A percentile compares a stretch with the other conserved stretches of the same genome.
These are phyloP conservation scores for Syritta pipiens DNA, from an alignment of 2,888 invertebrate genomes.

Conservation along the genomic window DNA sequence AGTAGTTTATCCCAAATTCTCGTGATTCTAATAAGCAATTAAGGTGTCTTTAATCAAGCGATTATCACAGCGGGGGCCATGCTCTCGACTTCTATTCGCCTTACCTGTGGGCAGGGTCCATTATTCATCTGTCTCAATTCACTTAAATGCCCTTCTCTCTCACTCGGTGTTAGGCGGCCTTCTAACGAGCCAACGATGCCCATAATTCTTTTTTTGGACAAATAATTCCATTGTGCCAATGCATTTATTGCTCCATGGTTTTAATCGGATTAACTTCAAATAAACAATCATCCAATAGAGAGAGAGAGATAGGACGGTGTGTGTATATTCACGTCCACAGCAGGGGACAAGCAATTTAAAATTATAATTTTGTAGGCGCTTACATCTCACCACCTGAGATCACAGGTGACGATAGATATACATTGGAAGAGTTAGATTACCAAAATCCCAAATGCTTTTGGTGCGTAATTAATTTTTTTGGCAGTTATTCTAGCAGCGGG, in stretches of 20 bases:
- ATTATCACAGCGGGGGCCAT: slow-evolving; percentile 77
- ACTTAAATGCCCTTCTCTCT: neutral
- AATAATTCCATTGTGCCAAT: slow-evolving; percentile 56
- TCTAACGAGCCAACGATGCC: neutral
- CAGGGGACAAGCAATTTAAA: slow-evolving; percentile 58
- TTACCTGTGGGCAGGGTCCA: neutral
- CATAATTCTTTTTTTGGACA: slow-evolving; percentile 63
- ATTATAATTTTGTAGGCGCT: slow-evolving; percentile 68
- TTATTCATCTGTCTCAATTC: neutral
- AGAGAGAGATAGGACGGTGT: slow-evolving; percentile 21
- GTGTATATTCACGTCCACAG: slow-evolving; percentile 8
- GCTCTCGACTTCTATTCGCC: slow-evolving; percentile 6
- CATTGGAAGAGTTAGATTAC: slow-evolving; percentile 30
- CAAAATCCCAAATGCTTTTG: slow-evolving; percentile 15
- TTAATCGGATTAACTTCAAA: slow-evolving; percentile 62
- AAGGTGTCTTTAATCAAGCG: slow-evolving; percentile 76
- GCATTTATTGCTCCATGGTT: slow-evolving; percentile 55
- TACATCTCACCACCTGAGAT: slow-evolving; percentile 49
- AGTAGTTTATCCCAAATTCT: slow-evolving; percentile 25
- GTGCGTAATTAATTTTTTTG: slow-evolving; percentile 55
- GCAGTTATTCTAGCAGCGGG: slow-evolving; percentile 48
- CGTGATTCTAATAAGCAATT: slow-evolving; percentile 62
- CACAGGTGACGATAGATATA: slow-evolving; percentile 50
- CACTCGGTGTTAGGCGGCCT: neutral
- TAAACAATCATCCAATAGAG: slow-evolving; percentile 51